Evolutionary conservation across 2,888 invertebrate species (phyloP).

Genomic region (Epinotia ramella): DNA sequence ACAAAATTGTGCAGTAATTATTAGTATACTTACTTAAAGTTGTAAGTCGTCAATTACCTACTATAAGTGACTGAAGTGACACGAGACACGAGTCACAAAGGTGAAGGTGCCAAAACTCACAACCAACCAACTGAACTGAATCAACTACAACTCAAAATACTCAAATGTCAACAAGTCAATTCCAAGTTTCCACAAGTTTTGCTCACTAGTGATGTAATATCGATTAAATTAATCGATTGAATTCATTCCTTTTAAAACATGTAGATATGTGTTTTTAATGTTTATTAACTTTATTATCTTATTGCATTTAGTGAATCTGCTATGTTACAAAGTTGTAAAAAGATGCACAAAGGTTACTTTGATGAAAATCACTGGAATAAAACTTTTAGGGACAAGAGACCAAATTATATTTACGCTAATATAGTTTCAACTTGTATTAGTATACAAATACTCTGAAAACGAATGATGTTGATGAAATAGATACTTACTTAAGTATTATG

Average conservation of each 20-base stretch:
- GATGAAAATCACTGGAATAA: not conserved
- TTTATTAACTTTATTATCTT: too few species aligned
- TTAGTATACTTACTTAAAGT: not conserved
- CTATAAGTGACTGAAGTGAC: too few species aligned
- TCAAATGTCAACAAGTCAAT: not conserved
- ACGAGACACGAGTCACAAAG: too few species aligned
- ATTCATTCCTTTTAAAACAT: not conserved
- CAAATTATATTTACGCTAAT: not conserved
- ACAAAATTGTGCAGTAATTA: not conserved
- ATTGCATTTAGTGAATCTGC: not conserved
- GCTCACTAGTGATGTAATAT: slow-evolving; percentile 17
- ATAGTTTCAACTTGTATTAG: too few species aligned
- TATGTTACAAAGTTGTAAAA: not conserved
- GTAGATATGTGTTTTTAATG: not conserved
- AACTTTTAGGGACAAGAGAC: not conserved
- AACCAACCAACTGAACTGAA: too few species aligned
- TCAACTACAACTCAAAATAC: too few species aligned
- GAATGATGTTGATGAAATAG: too few species aligned
- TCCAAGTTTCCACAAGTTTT: not conserved
- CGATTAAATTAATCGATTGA: slow-evolving; percentile 14
- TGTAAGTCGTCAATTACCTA: not conserved
- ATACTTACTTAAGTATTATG: too few species aligned
- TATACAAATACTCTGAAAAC: too few species aligned
- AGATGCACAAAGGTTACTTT: not conserved
- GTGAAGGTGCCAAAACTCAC: too few species aligned